phyloP scores from a whole-genome alignment of 2,113 vertebrate genomes.

The Gyps fulvus region DNA sequence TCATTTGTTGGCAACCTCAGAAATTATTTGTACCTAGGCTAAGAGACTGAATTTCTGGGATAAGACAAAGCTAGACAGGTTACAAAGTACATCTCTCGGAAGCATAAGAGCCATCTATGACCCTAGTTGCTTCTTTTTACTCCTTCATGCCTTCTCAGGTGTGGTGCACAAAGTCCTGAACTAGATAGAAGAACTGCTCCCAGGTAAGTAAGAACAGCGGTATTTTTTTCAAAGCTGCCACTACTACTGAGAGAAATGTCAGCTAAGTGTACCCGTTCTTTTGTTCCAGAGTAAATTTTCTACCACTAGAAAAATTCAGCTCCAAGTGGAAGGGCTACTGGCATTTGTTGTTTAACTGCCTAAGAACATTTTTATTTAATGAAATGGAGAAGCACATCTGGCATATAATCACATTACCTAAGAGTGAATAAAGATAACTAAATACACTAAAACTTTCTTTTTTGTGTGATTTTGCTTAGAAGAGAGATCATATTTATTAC shows the following conservation, averaged over 20 bases:
- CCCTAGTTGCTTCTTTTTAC: neutral
- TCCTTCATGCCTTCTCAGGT: neutral
- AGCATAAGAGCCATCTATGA: neutral
- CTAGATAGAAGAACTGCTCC: neutral
- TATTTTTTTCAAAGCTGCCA: neutral
- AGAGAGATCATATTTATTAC: neutral
- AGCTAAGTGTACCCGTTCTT: neutral
- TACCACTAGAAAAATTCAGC: neutral
- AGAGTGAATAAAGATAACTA: neutral
- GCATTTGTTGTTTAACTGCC: neutral
- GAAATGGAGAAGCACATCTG: neutral
- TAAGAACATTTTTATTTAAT: neutral
- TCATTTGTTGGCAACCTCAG: neutral
- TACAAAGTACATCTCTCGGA: neutral
- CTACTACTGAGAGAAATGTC: neutral
- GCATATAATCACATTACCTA: neutral
- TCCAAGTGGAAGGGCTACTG: neutral
- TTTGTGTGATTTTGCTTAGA: neutral
- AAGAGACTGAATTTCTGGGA: neutral
- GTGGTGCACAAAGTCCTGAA: neutral
- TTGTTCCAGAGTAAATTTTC: neutral
- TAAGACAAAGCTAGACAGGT: neutral
- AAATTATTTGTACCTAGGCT: neutral
- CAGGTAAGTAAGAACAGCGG: neutral
- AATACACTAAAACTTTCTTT: neutral